A percentile compares a stretch with the other conserved stretches of the same genome.
Evolutionary conservation across 2,797 vertebrate species (phyloP).

Genomic region (Odontamblyopus lacepedii): DNA sequence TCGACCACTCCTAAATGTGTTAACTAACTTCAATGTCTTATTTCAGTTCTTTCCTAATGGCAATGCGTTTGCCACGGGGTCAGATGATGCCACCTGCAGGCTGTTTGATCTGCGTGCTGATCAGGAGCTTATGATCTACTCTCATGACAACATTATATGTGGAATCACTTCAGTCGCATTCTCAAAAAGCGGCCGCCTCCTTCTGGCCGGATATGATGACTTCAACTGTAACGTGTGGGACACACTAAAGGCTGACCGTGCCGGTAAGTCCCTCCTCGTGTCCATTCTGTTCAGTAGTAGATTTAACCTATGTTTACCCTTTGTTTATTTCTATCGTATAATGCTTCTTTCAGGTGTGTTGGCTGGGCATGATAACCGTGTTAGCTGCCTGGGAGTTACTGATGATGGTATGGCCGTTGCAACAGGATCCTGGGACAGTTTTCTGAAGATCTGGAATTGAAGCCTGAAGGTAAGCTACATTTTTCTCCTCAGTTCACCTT

Average conservation of each 20-base stretch:
- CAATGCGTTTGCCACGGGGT: conserved; percentile 98
- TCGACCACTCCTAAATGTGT: neutral
- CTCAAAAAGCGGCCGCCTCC: conserved; percentile 97
- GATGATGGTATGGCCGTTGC: conserved; percentile 99
- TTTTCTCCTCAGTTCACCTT: neutral
- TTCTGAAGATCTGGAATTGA: conserved; percentile 99
- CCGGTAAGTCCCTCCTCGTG: conserved; percentile 74
- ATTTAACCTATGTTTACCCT: neutral
- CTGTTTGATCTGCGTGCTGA: conserved; percentile 97
- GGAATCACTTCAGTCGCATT: conserved; percentile 99
- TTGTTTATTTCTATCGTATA: neutral
- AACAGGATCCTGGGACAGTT: conserved; percentile 99
- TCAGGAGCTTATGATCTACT: conserved; percentile 99
- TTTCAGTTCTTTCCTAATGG: conserved; percentile 97
- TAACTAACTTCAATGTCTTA: conserved; percentile 5
- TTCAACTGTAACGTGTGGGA: conserved; percentile 99
- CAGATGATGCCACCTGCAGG: conserved; percentile 97
- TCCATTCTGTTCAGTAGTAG: neutral
- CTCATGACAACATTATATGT: conserved; percentile 98
- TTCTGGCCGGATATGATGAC: conserved; percentile 96
- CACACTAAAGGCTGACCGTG: conserved; percentile 96
- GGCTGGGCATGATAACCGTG: conserved; percentile 98
- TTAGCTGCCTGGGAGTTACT: conserved; percentile 99
- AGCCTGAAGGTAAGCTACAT: conserved; percentile 73
- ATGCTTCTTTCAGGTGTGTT: conserved; percentile 84